Base-by-base conservation (phyloP, 2,797 vertebrate species). In the Poeciliopsis presidionis region DNA sequence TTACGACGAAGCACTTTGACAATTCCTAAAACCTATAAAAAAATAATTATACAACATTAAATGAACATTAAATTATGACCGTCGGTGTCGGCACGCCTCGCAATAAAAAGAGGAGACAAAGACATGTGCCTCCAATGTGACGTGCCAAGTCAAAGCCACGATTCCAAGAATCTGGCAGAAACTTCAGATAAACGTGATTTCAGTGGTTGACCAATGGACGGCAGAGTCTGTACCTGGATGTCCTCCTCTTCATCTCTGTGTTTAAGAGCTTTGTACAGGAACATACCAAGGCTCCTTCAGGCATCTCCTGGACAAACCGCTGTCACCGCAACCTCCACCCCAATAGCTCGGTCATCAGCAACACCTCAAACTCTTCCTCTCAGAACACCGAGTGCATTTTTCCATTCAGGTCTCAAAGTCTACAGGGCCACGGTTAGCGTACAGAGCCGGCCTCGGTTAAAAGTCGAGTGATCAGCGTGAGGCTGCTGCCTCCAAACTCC, bases 261-360 rank as follows among this genome's bases (percentile, higher is more conserved):
- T 91, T 93, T 95, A 93, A 96, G 95, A 82, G 94, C 92, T 91
- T 95, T 94, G 91, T 96, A 96, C 82, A 95, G 93, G 88, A 96
- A 96, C 96, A 96, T 96, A 82, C 75, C 92, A 90, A 72, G 76
- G 79, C 80, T 90, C 87, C 91, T 92, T 92, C 90, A 91, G 75
- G 90, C 93, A 95, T 95, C 90, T 93, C 94, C 91, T 78, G 88
- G 84, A 87, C 83, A 90, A 91, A 93, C 88, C 92, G 81, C 93
- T 78, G 87, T 78, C 86, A 80, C 90, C 90, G 45, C 91, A 91
- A 86, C 80, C 81, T 87, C 75, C 74, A 13, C 18, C 82, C 77
- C 11, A 41, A 86, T 59, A 75, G 25, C 78, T 65, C 69, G 89
- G 82, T 91, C 86, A 88, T 80, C 87, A 67, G 78, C 75, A 61